phyloP scores from a whole-genome alignment of 2,113 vertebrate species.

The Dipodomys ordii region DNA sequence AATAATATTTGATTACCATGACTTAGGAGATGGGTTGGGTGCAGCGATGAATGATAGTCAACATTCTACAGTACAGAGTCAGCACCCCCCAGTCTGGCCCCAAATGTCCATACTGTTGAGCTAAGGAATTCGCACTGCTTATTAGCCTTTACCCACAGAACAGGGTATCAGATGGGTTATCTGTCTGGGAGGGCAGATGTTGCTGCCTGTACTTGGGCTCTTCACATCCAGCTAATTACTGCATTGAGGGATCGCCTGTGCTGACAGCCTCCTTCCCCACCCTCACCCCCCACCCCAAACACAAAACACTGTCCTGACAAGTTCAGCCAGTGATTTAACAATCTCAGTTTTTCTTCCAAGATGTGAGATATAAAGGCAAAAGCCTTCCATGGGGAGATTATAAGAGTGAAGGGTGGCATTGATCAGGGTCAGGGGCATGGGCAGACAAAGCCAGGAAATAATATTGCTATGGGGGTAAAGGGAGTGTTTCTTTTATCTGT shows the following conservation, averaged over 20 bases:
- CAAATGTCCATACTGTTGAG: neutral
- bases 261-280: neutral
- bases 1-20: neutral
- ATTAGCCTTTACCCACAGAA: neutral
- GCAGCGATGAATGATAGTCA: neutral
- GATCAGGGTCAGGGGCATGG: accelerated
- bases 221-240: slow-evolving; percentile 8
- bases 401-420: neutral
- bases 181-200: neutral
- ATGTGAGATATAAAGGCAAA: neutral
- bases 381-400: neutral
- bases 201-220: neutral
- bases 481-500: too few relatives aligned
- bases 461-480: too few relatives aligned
- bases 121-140: neutral
- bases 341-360: neutral
- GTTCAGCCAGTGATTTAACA: neutral
- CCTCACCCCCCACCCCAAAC: neutral
- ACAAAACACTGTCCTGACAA: neutral
- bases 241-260: neutral
- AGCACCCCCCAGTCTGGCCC: neutral
- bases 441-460: neutral
- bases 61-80: neutral
- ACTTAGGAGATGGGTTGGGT: too few relatives aligned
- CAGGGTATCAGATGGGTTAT: neutral